Conservation (phyloP, 1,140 invertebrate species). For the Trichonephila clavata region DNA sequence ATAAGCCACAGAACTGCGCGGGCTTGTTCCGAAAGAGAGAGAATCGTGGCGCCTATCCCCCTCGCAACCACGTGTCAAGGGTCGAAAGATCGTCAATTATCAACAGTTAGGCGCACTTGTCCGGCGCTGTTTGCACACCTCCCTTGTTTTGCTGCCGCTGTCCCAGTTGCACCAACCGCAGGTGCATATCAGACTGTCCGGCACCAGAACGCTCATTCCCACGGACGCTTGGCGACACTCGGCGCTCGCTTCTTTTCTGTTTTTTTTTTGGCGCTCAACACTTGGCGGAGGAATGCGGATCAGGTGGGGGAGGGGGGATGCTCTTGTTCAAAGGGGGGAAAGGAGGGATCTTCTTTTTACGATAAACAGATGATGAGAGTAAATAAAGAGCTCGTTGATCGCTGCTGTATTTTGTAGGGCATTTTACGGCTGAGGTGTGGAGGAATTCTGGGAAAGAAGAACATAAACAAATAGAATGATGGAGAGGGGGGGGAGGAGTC, state of each 20-base stretch:
- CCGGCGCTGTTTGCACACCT: constrained; percentile 30
- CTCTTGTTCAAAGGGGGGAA: background rate
- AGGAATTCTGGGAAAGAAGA: background rate
- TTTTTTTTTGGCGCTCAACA: constrained; percentile 29
- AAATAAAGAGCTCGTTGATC: constrained; percentile 24
- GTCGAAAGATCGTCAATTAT: constrained; percentile 53
- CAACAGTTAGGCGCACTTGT: constrained; percentile 57
- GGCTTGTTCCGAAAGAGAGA: background rate
- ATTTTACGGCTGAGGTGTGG: too few relatives aligned
- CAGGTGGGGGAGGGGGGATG: constrained; percentile 14
- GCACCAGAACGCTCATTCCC: background rate
- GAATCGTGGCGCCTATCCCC: background rate
- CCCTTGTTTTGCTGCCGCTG: constrained; percentile 23
- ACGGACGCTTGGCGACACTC: constrained; percentile 18
- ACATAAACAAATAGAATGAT: background rate
- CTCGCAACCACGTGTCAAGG: constrained; percentile 38
- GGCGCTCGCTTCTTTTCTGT: background rate
- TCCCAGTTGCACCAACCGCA: background rate
- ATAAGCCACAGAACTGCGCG: background rate
- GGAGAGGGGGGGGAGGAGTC: background rate
- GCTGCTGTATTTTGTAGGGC: background rate
- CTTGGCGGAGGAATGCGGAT: constrained; percentile 12
- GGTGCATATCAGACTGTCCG: constrained; percentile 17
- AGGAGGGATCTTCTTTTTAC: background rate
- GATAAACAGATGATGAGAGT: background rate